phyloP scores from a whole-genome alignment of 2,797 vertebrate genomes.

The Masticophis lateralis region DNA sequence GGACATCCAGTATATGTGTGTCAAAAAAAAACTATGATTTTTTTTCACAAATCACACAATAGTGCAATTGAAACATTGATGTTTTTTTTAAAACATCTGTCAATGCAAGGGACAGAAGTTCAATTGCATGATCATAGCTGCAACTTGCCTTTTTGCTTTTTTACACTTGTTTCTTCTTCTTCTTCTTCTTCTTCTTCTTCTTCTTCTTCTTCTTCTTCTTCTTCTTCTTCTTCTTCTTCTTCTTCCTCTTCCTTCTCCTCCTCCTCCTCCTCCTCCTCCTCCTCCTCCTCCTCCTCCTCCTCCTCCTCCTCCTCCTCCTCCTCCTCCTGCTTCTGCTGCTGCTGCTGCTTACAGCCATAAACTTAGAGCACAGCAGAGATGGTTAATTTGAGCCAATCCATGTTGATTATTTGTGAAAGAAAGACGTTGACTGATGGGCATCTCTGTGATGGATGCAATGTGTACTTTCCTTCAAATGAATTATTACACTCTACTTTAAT shows the following conservation, averaged over 20 bases:
- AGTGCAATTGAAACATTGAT: not conserved
- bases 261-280: no score
- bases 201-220: no score
- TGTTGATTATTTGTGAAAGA: not conserved
- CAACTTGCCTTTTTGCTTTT: not conserved
- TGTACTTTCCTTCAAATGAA: not conserved
- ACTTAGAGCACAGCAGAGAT: not conserved
- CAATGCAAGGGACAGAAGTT: not conserved
- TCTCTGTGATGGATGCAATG: not conserved
- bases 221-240: fast-evolving
- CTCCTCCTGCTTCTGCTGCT: no score
- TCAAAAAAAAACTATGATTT: not conserved
- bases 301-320: no score
- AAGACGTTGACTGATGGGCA: not conserved
- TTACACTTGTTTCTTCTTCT: not conserved
- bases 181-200: no score
- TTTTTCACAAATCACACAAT: no score
- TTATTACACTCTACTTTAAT: not conserved
- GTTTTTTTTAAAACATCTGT: not conserved
- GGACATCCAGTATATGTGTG: not conserved
- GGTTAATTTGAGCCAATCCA: not conserved
- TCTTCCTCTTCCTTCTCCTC: no score
- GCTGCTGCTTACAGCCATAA: not conserved
- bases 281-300: no score
- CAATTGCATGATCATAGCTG: not conserved